phyloP scores from a whole-genome alignment of 2,113 vertebrate species.

The Tursiops truncatus region DNA sequence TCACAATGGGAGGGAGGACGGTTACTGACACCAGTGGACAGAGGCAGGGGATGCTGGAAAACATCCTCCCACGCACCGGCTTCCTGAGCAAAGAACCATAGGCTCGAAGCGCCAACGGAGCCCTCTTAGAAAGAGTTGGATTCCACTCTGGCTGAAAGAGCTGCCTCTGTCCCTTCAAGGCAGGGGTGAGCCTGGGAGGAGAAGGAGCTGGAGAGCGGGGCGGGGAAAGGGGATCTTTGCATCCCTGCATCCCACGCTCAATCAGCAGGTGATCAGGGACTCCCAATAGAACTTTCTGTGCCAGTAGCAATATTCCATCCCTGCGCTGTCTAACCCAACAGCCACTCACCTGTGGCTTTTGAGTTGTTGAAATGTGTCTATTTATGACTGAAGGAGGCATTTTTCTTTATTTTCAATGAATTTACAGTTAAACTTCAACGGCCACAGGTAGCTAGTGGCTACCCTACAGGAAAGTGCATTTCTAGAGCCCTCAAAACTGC shows the following conservation, averaged over 20 bases:
- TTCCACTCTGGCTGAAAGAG: background rate
- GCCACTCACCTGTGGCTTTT: background rate
- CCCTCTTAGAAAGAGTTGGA: background rate
- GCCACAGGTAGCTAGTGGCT: background rate
- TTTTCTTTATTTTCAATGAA: background rate
- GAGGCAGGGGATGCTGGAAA: background rate
- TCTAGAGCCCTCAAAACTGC: background rate
- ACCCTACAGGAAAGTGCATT: background rate
- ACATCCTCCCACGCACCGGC: too few species aligned
- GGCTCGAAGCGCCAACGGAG: background rate
- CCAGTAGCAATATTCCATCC: too few species aligned
- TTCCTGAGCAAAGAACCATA: background rate
- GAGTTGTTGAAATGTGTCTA: background rate
- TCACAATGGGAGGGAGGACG: background rate
- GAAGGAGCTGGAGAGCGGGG: background rate
- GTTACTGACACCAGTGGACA: background rate
- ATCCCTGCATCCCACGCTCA: background rate
- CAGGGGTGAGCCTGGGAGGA: background rate
- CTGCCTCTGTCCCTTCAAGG: background rate
- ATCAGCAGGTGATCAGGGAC: background rate
- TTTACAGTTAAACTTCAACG: background rate
- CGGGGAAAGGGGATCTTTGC: background rate
- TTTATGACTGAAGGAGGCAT: background rate
- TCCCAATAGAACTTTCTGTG: background rate
- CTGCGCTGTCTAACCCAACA: background rate